Base-by-base conservation (phyloP, 2,113 vertebrate genomes). In the Forbesichthys papilliferus region DNA sequence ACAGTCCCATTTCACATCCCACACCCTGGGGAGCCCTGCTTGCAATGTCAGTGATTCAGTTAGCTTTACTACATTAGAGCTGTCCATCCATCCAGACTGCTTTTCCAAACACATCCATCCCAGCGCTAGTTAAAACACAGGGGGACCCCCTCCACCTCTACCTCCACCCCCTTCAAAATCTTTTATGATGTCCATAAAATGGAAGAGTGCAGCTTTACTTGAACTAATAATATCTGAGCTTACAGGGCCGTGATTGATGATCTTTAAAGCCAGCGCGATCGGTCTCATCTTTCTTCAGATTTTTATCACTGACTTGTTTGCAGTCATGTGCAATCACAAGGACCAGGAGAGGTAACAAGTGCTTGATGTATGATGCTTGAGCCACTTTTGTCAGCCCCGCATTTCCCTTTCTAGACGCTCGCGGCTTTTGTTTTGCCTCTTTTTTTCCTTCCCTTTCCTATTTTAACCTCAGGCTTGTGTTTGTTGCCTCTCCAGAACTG, bases 241-340 rank as follows among this genome's bases (percentile, higher is more conserved):
- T 90, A 91, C 87, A 70, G 86, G 85, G 76, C 81, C 87, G 91
- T 96, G 95, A 98, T 94, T 95, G 94, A 96, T 94, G 93, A 90
- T 94, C 94, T 95, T 96, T 94, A 92, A 95, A 95, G 94, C 93
- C 87, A 79, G 88, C 87, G 79, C 92, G 93, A 96, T 94, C 94
- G 92, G 92, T 95, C 96, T 95, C 93, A 96, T 95, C 95, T 96
- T 96, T 95, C 95, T 96, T 94, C 89, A 95, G 93, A 95, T 95
- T 95, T 92, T 95, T 98, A 95, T 94, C 94, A 94, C 93, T 94
- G 92, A 94, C 92, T 95, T 94, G 93, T 95, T 96, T 94, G 93
- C 94, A 95, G 93, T 95, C 94, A 93, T 93, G 92, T 95, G 94
- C 88, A 96, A 94, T 95, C 94, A 95, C 91, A 91, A 92, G 93